Evolutionary conservation across 2,797 vertebrate genomes (phyloP).

Genomic region (Diplodus sargus): DNA sequence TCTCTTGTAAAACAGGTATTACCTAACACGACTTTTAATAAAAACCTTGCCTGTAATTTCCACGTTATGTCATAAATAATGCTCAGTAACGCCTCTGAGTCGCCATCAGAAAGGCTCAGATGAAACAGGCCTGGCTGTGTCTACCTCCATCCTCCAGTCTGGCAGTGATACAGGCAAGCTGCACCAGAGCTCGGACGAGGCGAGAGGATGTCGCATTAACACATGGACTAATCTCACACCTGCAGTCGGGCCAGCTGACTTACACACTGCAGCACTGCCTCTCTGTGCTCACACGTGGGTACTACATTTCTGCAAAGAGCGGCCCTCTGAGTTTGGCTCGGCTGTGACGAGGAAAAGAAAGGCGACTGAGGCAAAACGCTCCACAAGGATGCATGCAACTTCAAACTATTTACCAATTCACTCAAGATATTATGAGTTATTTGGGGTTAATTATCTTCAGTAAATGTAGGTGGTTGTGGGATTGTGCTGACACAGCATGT

Average conservation of each 20-base stretch:
- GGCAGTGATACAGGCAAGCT: conserved; percentile 37
- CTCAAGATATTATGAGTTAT: background rate
- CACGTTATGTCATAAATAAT: background rate
- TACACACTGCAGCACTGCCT: conserved; percentile 35
- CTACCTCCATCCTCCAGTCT: conserved; percentile 9
- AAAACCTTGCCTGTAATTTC: background rate
- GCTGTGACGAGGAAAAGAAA: background rate
- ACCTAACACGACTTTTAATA: background rate
- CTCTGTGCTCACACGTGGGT: conserved; percentile 27
- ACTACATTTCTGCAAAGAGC: conserved; percentile 6
- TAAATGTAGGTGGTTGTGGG: too few species aligned
- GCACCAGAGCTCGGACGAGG: conserved; percentile 53
- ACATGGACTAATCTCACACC: conserved; percentile 57
- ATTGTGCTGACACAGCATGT: too few species aligned
- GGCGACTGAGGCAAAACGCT: background rate
- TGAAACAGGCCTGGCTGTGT: conserved; percentile 2
- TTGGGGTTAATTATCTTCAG: background rate
- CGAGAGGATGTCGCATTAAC: conserved; percentile 72
- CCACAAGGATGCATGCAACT: background rate
- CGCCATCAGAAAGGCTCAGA: background rate
- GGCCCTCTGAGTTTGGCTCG: background rate
- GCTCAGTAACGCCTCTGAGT: background rate
- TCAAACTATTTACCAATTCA: background rate
- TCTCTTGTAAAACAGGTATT: background rate
- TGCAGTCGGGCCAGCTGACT: conserved; percentile 51